Conservation (phyloP, 2,113 vertebrate species). For the Uria aalge region DNA sequence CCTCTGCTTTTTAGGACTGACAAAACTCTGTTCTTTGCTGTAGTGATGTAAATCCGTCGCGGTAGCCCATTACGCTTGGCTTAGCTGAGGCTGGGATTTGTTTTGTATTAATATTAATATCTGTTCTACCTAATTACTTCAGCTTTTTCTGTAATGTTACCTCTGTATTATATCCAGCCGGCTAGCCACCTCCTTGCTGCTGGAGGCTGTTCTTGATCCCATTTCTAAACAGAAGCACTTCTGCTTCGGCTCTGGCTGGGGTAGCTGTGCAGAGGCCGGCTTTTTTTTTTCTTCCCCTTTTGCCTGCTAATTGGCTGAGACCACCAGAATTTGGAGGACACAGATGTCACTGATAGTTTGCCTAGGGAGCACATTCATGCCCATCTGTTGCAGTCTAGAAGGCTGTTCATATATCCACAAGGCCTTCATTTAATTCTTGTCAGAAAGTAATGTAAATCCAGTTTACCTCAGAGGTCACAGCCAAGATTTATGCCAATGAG, state of each 20-base stretch:
- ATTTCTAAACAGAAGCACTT: constrained; percentile 78
- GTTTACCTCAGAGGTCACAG: constrained; percentile 86
- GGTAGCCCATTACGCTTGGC: not conserved
- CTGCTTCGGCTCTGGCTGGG: constrained; percentile 57
- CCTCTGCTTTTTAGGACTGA: not conserved
- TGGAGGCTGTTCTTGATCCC: constrained; percentile 70
- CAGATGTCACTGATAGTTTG: constrained; percentile 87
- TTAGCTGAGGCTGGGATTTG: not conserved
- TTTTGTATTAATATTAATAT: constrained; percentile 24
- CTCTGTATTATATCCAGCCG: not conserved
- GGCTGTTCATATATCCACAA: constrained; percentile 83
- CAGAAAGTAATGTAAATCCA: constrained; percentile 89
- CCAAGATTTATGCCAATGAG: constrained; percentile 84
- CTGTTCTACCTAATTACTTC: not conserved
- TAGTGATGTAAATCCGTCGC: not conserved
- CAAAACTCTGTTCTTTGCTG: not conserved
- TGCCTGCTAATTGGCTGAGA: constrained; percentile 83
- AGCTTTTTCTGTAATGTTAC: not conserved
- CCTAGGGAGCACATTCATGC: constrained; percentile 86
- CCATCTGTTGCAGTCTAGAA: constrained; percentile 87
- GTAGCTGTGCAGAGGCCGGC: constrained; percentile 41
- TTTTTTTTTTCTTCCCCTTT: not conserved
- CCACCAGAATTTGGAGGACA: constrained; percentile 87
- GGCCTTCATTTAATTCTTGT: constrained; percentile 89
- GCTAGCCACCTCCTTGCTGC: constrained; percentile 48